phyloP scores from a whole-genome alignment of 2,113 vertebrate species.

The Nestor notabilis region DNA sequence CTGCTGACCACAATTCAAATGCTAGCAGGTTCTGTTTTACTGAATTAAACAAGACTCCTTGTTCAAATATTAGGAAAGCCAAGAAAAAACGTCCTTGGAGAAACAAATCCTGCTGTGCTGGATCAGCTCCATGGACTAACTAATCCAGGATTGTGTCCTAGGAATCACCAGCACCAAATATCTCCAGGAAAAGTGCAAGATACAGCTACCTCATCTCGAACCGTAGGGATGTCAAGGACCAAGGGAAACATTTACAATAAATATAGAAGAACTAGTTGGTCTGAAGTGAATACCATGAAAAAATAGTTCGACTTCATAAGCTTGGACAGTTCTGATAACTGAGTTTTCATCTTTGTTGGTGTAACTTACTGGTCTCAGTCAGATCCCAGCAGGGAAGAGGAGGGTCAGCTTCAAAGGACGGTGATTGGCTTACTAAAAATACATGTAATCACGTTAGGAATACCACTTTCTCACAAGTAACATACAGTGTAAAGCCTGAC shows the following conservation, averaged over 20 bases:
- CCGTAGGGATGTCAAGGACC: accelerated
- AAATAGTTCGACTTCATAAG: background rate
- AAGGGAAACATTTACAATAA: background rate
- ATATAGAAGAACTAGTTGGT: accelerated
- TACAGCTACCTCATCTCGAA: background rate
- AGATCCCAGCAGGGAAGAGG: background rate
- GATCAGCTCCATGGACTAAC: background rate
- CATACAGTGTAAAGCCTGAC: accelerated
- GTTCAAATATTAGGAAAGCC: constrained; percentile 23
- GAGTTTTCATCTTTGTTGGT: background rate
- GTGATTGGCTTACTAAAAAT: accelerated
- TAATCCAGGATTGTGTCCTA: background rate
- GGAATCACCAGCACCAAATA: background rate
- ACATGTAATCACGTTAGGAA: accelerated
- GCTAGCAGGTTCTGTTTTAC: background rate
- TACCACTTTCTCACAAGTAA: accelerated
- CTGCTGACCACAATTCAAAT: background rate
- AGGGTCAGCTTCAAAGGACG: background rate
- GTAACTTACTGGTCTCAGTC: background rate
- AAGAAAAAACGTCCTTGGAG: background rate
- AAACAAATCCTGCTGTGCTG: constrained; percentile 34
- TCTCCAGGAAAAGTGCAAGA: background rate
- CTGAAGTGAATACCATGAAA: background rate
- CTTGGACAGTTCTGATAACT: background rate
- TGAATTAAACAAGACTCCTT: background rate